A percentile compares a stretch with the other conserved stretches of the same genome.
phyloP scores from a whole-genome alignment of 2,113 vertebrate species.

The Clinocottus analis region DNA sequence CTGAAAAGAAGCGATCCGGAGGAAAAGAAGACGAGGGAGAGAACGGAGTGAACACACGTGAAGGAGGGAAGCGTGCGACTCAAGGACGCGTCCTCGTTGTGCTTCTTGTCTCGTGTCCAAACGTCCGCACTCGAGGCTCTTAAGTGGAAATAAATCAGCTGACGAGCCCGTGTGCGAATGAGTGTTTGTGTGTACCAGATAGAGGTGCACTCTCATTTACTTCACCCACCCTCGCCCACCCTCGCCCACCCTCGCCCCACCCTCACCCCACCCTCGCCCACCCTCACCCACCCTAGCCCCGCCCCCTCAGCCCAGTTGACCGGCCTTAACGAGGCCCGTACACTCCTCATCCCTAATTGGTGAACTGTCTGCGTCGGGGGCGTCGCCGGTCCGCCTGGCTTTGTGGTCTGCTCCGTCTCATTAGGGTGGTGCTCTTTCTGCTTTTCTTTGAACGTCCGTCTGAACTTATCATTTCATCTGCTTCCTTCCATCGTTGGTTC shows the following conservation, averaged over 20 bases:
- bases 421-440: constrained; percentile 19
- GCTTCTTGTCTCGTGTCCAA: constrained; percentile 73
- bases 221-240: neutral
- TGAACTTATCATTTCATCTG: constrained; percentile 22
- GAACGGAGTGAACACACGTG: neutral
- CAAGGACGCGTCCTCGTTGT: constrained; percentile 70
- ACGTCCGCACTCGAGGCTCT: constrained; percentile 63
- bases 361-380: constrained; percentile 35
- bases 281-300: no score
- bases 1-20: no score
- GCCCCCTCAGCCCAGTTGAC: neutral
- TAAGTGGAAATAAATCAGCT: constrained; percentile 75
- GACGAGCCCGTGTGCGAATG: constrained; percentile 34
- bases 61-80: constrained; percentile 16
- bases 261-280: constrained; percentile 5
- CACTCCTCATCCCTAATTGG: constrained; percentile 12
- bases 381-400: constrained; percentile 1
- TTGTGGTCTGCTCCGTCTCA: constrained; percentile 9
- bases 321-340: neutral
- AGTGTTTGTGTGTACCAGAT: constrained; percentile 54
- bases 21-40: neutral
- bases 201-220: constrained; percentile 46
- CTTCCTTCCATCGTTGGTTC: constrained; percentile 56
- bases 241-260: no score
- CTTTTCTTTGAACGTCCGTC: constrained; percentile 38